These are phyloP conservation scores for Falcunculus frontatus DNA, from an alignment of 2,113 vertebrate genomes.

Conservation along the genomic window DNA sequence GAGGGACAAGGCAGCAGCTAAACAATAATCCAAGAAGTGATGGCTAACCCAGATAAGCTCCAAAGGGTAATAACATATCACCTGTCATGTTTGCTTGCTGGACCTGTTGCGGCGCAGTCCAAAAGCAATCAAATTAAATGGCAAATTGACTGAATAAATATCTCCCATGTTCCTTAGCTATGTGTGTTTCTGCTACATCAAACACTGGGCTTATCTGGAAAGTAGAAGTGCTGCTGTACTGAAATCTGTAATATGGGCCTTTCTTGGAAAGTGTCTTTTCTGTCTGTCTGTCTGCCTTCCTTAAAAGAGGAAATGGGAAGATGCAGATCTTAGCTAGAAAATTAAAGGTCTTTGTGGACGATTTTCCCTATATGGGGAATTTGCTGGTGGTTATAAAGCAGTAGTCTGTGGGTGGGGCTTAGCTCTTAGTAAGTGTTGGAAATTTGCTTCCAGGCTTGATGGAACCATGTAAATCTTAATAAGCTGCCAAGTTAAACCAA, in stretches of 20 bases:
- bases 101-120: not conserved
- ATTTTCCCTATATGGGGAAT: not conserved
- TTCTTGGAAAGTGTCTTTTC: not conserved
- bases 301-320: not conserved
- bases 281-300: not conserved
- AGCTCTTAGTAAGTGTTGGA: not conserved
- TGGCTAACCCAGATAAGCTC: not conserved
- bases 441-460: slow-evolving; percentile 12
- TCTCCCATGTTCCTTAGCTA: not conserved
- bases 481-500: slow-evolving; percentile 26
- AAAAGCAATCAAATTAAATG: not conserved
- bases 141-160: not conserved
- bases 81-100: not conserved
- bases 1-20: not conserved
- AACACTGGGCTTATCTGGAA: not conserved
- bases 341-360: not conserved
- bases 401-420: not conserved
- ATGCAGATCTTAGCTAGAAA: not conserved
- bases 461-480: slow-evolving; percentile 26
- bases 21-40: not conserved
- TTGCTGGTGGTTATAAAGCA: not conserved
- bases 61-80: not conserved
- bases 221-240: not conserved
- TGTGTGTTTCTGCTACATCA: not conserved
- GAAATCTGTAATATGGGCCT: not conserved